A percentile compares a stretch with the other conserved stretches of the same genome.
phyloP scores from a whole-genome alignment of 2,797 vertebrate genomes.

The Naso thynnoides region DNA sequence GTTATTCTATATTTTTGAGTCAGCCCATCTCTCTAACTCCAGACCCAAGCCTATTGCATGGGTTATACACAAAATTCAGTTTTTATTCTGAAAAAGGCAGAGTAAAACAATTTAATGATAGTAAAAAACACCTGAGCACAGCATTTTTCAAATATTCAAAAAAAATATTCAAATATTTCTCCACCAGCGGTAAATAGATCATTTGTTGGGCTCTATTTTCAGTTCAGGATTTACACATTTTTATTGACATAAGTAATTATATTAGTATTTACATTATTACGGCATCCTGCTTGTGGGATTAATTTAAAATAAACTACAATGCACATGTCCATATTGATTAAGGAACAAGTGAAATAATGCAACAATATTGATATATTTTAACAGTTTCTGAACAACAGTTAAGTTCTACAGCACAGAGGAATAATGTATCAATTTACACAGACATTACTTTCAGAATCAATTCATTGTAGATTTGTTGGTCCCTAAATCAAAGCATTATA shows the following conservation, averaged over 20 bases:
- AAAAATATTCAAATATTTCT: too few relatives aligned
- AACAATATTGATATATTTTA: not conserved
- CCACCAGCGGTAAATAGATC: not conserved
- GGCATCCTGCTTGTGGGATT: not conserved
- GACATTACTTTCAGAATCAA: not conserved
- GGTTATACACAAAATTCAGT: not conserved
- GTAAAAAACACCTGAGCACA: too few relatives aligned
- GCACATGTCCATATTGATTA: not conserved
- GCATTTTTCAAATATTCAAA: too few relatives aligned
- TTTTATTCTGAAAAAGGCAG: too few relatives aligned
- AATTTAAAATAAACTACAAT: slow-evolving; percentile 11
- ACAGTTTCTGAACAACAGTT: not conserved
- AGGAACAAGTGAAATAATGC: not conserved
- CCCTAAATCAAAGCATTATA: not conserved
- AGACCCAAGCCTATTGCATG: not conserved
- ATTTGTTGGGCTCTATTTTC: not conserved
- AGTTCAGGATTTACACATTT: not conserved
- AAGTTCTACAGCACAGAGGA: not conserved
- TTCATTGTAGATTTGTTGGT: slow-evolving; percentile 1
- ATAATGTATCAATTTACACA: not conserved
- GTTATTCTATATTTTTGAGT: not conserved
- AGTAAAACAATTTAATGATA: too few relatives aligned
- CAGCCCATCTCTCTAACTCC: not conserved
- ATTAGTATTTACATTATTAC: too few relatives aligned
- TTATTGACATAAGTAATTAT: not conserved